Evolutionary conservation across 2,113 vertebrate species (phyloP), one percentile per base, ranked within the genome.

Genomic region (Sylvia atricapilla): DNA sequence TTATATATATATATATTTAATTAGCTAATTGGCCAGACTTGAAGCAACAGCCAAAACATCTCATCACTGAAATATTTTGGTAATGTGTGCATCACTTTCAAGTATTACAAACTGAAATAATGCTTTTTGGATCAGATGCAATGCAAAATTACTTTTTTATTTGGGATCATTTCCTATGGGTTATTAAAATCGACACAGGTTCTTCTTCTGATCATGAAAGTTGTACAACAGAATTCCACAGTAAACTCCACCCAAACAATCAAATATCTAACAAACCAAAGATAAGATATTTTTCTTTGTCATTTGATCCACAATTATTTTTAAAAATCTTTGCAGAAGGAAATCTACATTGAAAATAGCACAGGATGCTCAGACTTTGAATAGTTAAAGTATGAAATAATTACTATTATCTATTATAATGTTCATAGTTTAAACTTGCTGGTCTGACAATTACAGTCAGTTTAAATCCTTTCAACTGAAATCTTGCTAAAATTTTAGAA

Each of bases 11-110:
- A n/a, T n/a, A n/a, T n/a, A n/a, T n/a, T 30, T 28, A 37, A 66
- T 49, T 35, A 58, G 7, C 3, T 31, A 50, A 0, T 50, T 83
- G 66, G 37, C 31, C 22, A 74, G 50, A 47, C 9, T 43, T 77
- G n/a, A 66, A 84, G 24, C 0, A 0, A n/a, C 14, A 37, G 10
- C 6, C 14, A 19, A 80, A 69, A 14, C 1, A 31, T 39, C 30
- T 69, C 2, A 1, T 43, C 3, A 5, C 2, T 2, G 2, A 72
- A 63, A 77, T 68, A 80, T 39, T 76, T 89, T 83, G 1, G 31
- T 50, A 64, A 7, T 15, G 2, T 46, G 25, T 46, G 3, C 16
- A 49, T 41, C 19, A 35, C 5, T 78, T 78, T 24, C 69, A 87
- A 43, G 52, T 35, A 46, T 31, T 87, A 20, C 1, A 62, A 85